These are phyloP conservation scores for Todiramphus chloris DNA, from an alignment of 2,113 vertebrate genomes.

Conservation along the genomic window DNA sequence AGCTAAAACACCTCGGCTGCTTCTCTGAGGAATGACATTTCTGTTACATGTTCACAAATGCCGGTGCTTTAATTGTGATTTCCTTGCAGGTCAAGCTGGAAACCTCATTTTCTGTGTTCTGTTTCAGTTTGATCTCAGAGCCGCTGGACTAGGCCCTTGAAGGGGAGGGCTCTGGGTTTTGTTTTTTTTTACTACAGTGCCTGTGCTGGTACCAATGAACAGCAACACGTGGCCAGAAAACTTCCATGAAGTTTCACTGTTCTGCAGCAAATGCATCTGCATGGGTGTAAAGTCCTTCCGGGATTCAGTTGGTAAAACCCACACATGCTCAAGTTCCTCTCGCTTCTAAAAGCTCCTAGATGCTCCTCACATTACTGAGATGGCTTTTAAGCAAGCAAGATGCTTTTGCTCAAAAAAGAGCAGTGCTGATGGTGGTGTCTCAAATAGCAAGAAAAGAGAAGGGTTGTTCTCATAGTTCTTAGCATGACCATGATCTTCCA, in stretches of 20 bases:
- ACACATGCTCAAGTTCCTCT: neutral
- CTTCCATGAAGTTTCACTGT: neutral
- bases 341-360: neutral
- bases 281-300: neutral
- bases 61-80: neutral
- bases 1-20: constrained; percentile 21
- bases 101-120: too few relatives aligned
- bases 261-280: neutral
- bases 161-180: too few relatives aligned
- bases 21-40: neutral
- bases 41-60: neutral
- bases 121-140: too few relatives aligned
- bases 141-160: too few relatives aligned
- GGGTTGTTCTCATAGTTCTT: neutral
- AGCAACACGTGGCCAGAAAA: neutral
- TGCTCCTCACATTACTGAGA: neutral
- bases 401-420: neutral
- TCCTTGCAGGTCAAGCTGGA: neutral
- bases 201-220: neutral
- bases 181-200: neutral
- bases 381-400: neutral
- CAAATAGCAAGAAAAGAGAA: neutral
- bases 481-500: neutral
- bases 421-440: neutral
- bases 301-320: too few relatives aligned